phyloP scores from a whole-genome alignment of 2,113 vertebrate species.

The Neomonachus schauinslandi region DNA sequence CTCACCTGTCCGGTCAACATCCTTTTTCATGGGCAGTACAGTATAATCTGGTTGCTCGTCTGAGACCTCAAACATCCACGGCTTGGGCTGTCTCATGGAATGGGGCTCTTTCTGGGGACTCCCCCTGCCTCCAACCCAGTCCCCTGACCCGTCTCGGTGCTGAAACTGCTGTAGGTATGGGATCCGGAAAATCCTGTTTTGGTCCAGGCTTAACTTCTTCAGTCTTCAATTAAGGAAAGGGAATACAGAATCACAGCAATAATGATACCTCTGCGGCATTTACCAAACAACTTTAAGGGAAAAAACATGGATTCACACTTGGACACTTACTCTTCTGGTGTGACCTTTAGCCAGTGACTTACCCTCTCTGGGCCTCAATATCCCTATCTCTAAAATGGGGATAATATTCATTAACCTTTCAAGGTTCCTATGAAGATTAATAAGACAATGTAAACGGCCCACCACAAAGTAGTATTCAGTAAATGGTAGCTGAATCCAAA shows the following conservation, averaged over 20 bases:
- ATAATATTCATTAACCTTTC: constrained; percentile 22
- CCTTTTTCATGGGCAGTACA: constrained; percentile 53
- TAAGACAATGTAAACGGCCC: neutral
- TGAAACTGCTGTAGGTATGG: constrained; percentile 85
- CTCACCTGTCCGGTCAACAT: constrained; percentile 78
- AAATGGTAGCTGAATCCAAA: constrained; percentile 24
- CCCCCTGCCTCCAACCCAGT: constrained; percentile 31
- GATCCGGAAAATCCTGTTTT: constrained; percentile 88
- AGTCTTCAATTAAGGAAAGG: constrained; percentile 85
- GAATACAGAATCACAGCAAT: constrained; percentile 69
- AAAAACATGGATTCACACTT: constrained; percentile 1
- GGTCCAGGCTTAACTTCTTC: constrained; percentile 89
- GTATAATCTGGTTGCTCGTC: constrained; percentile 40
- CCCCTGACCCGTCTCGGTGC: neutral
- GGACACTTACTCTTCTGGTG: neutral
- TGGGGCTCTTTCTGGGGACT: constrained; percentile 53
- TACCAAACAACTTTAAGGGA: constrained; percentile 48
- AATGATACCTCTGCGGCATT: constrained; percentile 20
- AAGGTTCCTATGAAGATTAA: constrained; percentile 21
- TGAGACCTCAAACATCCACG: constrained; percentile 47
- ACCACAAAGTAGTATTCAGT: neutral
- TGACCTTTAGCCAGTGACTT: constrained; percentile 28
- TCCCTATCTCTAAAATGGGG: neutral
- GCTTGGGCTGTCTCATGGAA: neutral
- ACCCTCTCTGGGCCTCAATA: constrained; percentile 4